A percentile compares a stretch with the other conserved stretches of the same genome.
phyloP scores from a whole-genome alignment of 1,140 invertebrate genomes.

The Drosophila micromelanica region DNA sequence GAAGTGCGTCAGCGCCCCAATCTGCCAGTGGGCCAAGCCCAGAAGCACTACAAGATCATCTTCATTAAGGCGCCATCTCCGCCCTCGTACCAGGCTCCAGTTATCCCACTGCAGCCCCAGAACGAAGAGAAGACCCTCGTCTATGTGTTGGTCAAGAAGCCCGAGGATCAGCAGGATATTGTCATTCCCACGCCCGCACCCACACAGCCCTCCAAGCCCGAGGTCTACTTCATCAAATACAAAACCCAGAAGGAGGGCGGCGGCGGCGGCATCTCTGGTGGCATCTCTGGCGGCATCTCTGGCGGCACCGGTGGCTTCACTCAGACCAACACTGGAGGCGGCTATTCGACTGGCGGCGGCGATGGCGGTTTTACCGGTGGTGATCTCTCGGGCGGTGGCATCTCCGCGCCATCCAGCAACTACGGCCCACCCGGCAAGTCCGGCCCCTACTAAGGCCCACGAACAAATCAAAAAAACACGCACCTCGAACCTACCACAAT shows the following conservation, averaged over 20 bases:
- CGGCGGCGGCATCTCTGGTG: constrained; percentile 69
- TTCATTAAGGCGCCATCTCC: constrained; percentile 94
- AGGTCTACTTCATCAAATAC: constrained; percentile 95
- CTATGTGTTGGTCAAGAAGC: constrained; percentile 94
- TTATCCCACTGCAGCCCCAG: constrained; percentile 90
- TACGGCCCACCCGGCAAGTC: constrained; percentile 88
- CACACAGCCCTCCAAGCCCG: constrained; percentile 92
- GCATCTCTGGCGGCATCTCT: constrained; percentile 65
- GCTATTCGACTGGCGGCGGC: constrained; percentile 81
- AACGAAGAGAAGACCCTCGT: constrained; percentile 95
- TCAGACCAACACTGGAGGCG: constrained; percentile 79
- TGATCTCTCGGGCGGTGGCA: constrained; percentile 84
- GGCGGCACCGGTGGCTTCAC: constrained; percentile 72
- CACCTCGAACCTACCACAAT: constrained; percentile 56
- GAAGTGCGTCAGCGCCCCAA: constrained; percentile 87
- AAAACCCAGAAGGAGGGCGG: constrained; percentile 89
- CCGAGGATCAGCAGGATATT: constrained; percentile 91
- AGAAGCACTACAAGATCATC: constrained; percentile 95
- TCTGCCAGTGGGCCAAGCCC: constrained; percentile 86
- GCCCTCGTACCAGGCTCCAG: constrained; percentile 90
- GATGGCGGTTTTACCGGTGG: constrained; percentile 72
- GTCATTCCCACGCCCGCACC: constrained; percentile 90
- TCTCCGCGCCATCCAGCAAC: constrained; percentile 86
- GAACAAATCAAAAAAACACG: constrained; percentile 37
- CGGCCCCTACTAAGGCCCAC: constrained; percentile 76